phyloP scores from a whole-genome alignment of 2,113 vertebrate genomes.

The Catharus fuscescens region DNA sequence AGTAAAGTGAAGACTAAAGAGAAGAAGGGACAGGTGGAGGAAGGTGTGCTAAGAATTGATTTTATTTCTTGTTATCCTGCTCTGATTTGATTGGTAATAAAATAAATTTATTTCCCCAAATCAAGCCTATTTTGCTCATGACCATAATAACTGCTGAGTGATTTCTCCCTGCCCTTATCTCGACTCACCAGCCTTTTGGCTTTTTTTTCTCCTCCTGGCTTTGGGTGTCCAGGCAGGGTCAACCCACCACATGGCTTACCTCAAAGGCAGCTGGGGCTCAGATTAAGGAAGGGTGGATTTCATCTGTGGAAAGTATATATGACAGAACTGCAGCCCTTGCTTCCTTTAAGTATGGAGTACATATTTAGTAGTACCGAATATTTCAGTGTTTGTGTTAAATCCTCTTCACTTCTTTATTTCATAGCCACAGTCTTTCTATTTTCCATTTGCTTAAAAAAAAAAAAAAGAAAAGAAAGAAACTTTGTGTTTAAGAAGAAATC shows the following conservation, averaged over 20 bases:
- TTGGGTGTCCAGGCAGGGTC: background rate
- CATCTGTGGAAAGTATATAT: background rate
- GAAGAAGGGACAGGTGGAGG: background rate
- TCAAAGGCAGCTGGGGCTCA: background rate
- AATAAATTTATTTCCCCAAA: background rate
- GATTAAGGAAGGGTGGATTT: background rate
- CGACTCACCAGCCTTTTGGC: rapidly evolving
- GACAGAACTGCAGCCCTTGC: background rate
- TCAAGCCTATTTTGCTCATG: background rate
- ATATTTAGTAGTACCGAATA: background rate
- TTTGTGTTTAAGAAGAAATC: slow-evolving; percentile 63
- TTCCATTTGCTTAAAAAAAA: background rate
- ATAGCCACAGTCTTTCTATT: background rate
- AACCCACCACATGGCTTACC: background rate
- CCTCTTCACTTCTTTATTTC: slow-evolving; percentile 17
- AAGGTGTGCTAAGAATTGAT: background rate
- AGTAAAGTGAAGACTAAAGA: background rate
- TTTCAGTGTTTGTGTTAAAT: slow-evolving; percentile 48
- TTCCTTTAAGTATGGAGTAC: background rate
- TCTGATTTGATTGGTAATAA: background rate
- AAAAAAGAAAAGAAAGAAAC: background rate
- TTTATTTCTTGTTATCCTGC: background rate
- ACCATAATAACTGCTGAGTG: background rate
- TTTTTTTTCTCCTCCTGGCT: background rate
- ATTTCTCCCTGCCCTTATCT: background rate